phyloP scores from a whole-genome alignment of 2,113 vertebrate genomes.

The Willisornis vidua region DNA sequence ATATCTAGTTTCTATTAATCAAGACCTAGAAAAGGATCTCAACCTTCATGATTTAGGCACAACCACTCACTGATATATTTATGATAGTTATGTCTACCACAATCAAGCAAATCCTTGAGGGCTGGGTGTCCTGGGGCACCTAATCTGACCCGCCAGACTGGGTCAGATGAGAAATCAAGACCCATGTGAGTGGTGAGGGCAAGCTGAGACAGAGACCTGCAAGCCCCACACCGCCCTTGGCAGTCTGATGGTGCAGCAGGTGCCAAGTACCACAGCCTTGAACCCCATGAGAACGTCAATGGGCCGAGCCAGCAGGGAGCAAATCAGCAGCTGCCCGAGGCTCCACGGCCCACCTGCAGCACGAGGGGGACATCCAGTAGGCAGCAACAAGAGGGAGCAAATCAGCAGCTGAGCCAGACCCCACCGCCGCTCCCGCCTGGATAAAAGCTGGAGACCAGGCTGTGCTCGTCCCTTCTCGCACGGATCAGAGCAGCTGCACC shows the following conservation, averaged over 20 bases:
- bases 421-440: neutral
- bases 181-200: neutral
- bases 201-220: neutral
- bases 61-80: neutral
- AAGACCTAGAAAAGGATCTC: neutral
- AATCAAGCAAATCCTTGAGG: neutral
- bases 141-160: neutral
- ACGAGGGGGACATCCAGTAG: constrained; percentile 6
- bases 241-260: neutral
- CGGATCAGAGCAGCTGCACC: neutral
- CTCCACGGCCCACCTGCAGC: constrained; percentile 46
- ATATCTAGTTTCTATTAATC: neutral
- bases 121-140: neutral
- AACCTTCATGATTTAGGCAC: neutral
- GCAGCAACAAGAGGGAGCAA: constrained; percentile 50
- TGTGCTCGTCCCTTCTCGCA: neutral
- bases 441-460: constrained; percentile 13
- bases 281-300: neutral
- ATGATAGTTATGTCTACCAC: neutral
- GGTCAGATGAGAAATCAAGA: neutral
- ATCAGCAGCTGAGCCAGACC: constrained; percentile 28
- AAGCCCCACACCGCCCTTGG: neutral
- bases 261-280: constrained; percentile 38
- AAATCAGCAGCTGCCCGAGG: constrained; percentile 47
- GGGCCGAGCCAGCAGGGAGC: constrained; percentile 21